These are phyloP conservation scores for Chaunax sp. DNA, from an alignment of 2,797 vertebrate genomes.

Conservation along the genomic window DNA sequence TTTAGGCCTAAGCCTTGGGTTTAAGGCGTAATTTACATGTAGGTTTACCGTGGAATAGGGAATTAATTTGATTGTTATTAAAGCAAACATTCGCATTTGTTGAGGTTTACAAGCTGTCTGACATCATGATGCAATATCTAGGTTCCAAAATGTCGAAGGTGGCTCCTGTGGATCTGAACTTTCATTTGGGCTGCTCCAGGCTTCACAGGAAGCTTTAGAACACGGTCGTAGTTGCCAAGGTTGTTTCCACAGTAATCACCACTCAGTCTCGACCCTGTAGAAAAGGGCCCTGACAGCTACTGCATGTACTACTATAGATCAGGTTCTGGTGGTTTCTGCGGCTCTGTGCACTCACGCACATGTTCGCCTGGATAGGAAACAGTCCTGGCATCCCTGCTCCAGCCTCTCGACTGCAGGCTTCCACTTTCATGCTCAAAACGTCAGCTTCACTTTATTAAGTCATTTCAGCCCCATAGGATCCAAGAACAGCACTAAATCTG, in stretches of 20 bases:
- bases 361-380: conserved; percentile 62
- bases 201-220: conserved; percentile 54
- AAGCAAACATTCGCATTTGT: neutral
- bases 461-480: conserved; percentile 54
- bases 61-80: conserved; percentile 17
- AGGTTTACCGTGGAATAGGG: conserved; percentile 18
- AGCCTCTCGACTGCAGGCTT: conserved; percentile 58
- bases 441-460: conserved; percentile 73
- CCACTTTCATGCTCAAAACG: conserved; percentile 67
- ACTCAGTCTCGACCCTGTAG: conserved; percentile 33
- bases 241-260: conserved; percentile 51
- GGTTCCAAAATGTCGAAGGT: conserved; percentile 21
- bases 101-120: conserved; percentile 3
- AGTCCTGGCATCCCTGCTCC: conserved; percentile 40
- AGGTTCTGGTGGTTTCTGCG: conserved; percentile 59
- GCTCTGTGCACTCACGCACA: conserved; percentile 30
- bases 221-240: conserved; percentile 41
- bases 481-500: conserved; percentile 69
- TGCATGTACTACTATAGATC: conserved; percentile 54
- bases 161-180: conserved; percentile 45
- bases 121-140: conserved; percentile 15
- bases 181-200: conserved; percentile 29
- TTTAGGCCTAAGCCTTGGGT: neutral
- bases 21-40: conserved; percentile 3
- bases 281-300: conserved; percentile 60